These are phyloP conservation scores for Balaenoptera acutorostrata DNA, from an alignment of 2,113 vertebrate species.

Conservation along the genomic window DNA sequence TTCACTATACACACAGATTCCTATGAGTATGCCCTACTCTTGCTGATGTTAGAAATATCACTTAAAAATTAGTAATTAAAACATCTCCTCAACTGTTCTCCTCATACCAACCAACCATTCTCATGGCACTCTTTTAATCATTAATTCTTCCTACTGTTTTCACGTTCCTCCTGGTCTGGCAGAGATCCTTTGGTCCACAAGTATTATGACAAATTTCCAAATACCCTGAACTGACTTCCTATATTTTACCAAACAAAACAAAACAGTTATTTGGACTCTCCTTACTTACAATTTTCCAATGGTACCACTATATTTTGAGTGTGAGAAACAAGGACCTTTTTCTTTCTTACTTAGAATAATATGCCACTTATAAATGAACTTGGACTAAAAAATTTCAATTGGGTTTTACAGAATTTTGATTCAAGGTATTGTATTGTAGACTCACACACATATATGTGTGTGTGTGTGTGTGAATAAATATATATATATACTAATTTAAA, in stretches of 20 bases:
- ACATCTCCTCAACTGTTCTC: not conserved
- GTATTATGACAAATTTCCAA: not conserved
- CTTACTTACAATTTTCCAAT: not conserved
- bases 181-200: not conserved
- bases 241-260: not conserved
- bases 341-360: not conserved
- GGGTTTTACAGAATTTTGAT: not conserved
- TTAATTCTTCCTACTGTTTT: not conserved
- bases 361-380: not conserved
- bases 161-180: not conserved
- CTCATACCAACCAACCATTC: not conserved
- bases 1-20: not conserved
- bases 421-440: not conserved
- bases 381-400: not conserved
- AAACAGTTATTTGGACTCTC: not conserved
- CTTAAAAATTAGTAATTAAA: not conserved
- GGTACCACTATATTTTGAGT: not conserved
- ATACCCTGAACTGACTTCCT: not conserved
- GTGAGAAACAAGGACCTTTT: not conserved
- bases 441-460: not conserved
- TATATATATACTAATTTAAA: not conserved
- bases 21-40: not conserved
- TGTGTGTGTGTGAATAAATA: not conserved
- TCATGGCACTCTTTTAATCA: not conserved
- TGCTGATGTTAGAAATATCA: not conserved